Conservation (phyloP, 2,113 vertebrate species). For the Carettochelys insculpta region DNA sequence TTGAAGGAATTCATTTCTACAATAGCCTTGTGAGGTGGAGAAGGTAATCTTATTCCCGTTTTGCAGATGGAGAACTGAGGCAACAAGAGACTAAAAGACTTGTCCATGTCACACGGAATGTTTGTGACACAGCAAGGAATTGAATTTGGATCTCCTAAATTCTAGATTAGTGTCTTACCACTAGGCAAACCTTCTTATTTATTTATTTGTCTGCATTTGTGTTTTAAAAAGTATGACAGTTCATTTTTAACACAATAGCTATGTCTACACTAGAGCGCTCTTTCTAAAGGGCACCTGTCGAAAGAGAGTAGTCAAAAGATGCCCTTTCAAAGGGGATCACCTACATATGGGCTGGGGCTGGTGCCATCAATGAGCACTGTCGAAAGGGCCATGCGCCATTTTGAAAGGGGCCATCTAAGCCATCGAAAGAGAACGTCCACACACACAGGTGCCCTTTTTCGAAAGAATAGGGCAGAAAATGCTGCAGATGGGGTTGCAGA, state of each 20-base stretch:
- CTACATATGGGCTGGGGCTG: too few species aligned
- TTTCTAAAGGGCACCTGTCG: too few species aligned
- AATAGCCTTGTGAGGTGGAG: not conserved
- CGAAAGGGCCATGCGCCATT: too few species aligned
- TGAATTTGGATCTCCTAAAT: not conserved
- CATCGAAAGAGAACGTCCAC: too few species aligned
- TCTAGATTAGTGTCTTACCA: not conserved
- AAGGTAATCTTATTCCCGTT: not conserved
- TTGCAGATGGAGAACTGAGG: slow-evolving; percentile 25
- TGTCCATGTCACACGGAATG: not conserved
- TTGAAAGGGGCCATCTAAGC: too few species aligned
- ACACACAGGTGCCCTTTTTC: too few species aligned
- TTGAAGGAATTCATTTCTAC: not conserved
- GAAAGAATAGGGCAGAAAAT: too few species aligned
- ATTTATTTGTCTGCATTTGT: not conserved
- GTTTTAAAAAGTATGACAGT: not conserved
- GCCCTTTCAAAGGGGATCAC: too few species aligned
- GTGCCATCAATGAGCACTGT: too few species aligned
- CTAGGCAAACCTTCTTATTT: not conserved
- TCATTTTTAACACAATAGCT: not conserved
- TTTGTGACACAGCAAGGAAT: not conserved
- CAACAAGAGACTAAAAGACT: slow-evolving; percentile 49
- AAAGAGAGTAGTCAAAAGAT: too few species aligned
- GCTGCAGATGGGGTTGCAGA: too few species aligned
- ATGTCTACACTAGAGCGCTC: too few species aligned